Percentiles rank a stretch among this genome's conserved stretches.
Evolutionary conservation across 2,113 vertebrate genomes (phyloP).

Genomic region (Trachemys scripta): DNA sequence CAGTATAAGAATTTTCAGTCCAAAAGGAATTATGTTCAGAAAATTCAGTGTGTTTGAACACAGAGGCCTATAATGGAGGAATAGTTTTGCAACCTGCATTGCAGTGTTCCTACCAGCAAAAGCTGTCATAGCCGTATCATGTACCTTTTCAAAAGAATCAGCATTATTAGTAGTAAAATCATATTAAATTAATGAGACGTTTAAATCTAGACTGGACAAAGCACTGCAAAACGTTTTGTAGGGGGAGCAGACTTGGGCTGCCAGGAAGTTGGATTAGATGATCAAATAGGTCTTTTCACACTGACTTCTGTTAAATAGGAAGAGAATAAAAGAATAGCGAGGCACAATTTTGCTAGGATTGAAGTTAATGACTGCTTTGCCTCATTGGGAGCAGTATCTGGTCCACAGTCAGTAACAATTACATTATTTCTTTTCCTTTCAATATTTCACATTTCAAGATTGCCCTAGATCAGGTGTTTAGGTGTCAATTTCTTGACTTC

Average conservation of each 20-base stretch:
- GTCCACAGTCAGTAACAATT: neutral
- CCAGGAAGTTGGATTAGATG: neutral
- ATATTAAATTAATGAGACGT: neutral
- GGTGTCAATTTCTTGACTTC: neutral
- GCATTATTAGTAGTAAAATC: neutral
- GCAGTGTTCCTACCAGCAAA: neutral
- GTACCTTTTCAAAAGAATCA: neutral
- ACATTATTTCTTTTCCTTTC: neutral
- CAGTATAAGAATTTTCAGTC: neutral
- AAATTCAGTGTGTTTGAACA: neutral
- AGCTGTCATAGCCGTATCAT: neutral
- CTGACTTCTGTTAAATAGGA: neutral
- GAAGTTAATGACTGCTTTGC: neutral
- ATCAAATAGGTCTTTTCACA: neutral
- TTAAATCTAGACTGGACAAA: neutral
- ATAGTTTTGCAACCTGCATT: neutral
- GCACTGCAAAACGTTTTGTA: neutral
- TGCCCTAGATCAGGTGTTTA: neutral
- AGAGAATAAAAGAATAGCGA: neutral
- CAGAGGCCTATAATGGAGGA: neutral
- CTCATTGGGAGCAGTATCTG: neutral
- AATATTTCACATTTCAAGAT: neutral
- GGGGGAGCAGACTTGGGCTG: rapidly evolving
- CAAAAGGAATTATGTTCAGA: neutral
- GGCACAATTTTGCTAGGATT: neutral